Percentiles rank a stretch among this genome's conserved stretches.
Conservation (phyloP, 2,888 invertebrate genomes). For the Harpagoxenus sublaevis region DNA sequence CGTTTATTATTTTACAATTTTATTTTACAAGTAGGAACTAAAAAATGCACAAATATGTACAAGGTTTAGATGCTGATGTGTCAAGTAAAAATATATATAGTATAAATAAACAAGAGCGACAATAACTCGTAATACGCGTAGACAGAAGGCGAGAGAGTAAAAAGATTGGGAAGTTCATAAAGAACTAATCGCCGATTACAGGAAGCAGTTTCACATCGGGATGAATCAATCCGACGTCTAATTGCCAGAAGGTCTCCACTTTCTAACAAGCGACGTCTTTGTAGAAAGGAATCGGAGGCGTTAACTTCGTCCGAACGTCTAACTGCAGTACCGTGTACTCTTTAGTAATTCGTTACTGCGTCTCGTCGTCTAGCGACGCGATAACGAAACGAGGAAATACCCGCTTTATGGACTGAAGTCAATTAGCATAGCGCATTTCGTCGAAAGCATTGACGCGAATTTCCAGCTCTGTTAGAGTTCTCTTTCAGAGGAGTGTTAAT, state of each 20-base stretch:
- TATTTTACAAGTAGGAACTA: not conserved
- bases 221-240: not conserved
- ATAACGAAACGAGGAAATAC: constrained; percentile 34
- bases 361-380: not conserved
- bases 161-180: not conserved
- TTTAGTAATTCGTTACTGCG: constrained; percentile 25
- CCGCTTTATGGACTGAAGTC: not conserved
- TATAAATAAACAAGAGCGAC: not conserved
- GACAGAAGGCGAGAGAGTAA: not conserved
- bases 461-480: not conserved
- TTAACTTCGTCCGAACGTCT: not conserved
- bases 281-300: not conserved
- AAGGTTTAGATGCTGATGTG: not conserved
- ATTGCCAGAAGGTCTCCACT: not conserved
- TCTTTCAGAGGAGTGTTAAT: not conserved
- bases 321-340: not conserved
- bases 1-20: not conserved
- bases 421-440: not conserved
- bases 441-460: constrained; percentile 3
- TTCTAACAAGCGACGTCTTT: not conserved
- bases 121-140: not conserved
- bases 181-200: not conserved
- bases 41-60: not conserved
- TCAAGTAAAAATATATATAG: too few species aligned
- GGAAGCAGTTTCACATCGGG: not conserved